Evolutionary conservation across 2,113 vertebrate species (phyloP).

Genomic region (Rattus rattus): DNA sequence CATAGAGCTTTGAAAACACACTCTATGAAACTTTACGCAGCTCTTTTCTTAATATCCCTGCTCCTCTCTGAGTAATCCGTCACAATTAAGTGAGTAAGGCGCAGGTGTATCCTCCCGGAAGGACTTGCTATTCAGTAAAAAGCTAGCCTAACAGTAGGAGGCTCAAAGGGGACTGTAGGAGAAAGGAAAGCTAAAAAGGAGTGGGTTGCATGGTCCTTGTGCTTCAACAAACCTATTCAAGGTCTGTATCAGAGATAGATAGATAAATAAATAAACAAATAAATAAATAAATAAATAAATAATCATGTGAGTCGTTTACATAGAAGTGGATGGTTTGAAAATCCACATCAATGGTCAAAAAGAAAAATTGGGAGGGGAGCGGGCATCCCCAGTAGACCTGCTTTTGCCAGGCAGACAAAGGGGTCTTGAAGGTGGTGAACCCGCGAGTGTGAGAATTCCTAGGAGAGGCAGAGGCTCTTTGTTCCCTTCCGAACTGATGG

Average conservation of each 20-base stretch:
- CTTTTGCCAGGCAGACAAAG: conserved; percentile 71
- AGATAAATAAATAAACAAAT: neutral
- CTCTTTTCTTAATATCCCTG: neutral
- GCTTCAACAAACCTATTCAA: neutral
- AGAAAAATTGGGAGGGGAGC: neutral
- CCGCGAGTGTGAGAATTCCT: neutral
- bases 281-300: neutral
- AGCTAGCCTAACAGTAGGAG: neutral
- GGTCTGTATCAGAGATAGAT: neutral
- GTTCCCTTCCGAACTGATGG: conserved; percentile 46
- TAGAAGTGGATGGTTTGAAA: neutral
- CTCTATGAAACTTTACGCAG: conserved; percentile 65
- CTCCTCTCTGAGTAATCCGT: neutral
- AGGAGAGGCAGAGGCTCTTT: conserved; percentile 57
- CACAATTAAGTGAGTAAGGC: neutral
- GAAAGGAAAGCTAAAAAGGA: neutral
- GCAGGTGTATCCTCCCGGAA: neutral
- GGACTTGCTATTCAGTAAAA: neutral
- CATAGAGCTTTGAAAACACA: neutral
- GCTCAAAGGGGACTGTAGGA: neutral
- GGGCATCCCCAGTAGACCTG: conserved; percentile 11
- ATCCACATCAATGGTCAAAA: neutral
- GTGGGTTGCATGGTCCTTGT: neutral
- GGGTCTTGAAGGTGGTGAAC: conserved; percentile 66
- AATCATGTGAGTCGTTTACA: neutral